These are phyloP conservation scores for Spheniscus mendiculus DNA, from an alignment of 2,113 vertebrate species.

Conservation along the genomic window DNA sequence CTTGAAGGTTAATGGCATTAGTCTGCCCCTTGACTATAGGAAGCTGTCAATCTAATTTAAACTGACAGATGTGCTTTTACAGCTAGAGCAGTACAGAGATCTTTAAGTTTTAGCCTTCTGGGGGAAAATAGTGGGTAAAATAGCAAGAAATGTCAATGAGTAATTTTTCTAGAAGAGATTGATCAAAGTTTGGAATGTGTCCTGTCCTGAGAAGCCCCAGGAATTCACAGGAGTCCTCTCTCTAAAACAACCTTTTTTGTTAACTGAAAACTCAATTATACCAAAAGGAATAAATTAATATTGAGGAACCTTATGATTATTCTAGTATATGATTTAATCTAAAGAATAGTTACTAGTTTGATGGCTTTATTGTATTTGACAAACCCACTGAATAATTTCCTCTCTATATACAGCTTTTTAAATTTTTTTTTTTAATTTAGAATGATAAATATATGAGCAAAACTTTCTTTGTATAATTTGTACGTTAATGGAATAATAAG, in stretches of 20 bases:
- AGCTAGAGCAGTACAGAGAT: slow-evolving; percentile 37
- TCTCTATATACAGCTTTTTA: neutral
- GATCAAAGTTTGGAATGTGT: slow-evolving; percentile 27
- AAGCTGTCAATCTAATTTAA: slow-evolving; percentile 69
- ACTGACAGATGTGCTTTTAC: slow-evolving; percentile 66
- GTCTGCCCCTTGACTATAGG: slow-evolving; percentile 44
- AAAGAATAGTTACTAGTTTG: neutral
- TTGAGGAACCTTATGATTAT: neutral
- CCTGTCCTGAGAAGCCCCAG: neutral
- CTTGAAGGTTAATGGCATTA: slow-evolving; percentile 68
- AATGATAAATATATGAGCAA: neutral
- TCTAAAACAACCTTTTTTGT: neutral
- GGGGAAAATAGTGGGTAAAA: slow-evolving; percentile 40
- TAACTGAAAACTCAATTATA: neutral
- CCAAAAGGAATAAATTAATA: neutral
- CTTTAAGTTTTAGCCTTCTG: slow-evolving; percentile 22
- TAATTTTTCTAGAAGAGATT: slow-evolving; percentile 23
- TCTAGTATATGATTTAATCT: neutral
- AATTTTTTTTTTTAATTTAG: neutral
- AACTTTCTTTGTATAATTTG: neutral
- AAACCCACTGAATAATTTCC: neutral
- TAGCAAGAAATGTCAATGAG: slow-evolving; percentile 24
- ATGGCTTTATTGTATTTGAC: neutral
- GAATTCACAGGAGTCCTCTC: neutral
- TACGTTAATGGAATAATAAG: neutral